Percentiles rank a stretch among this genome's conserved stretches.
Evolutionary conservation across 1,140 invertebrate species (phyloP).

Genomic region (Microplitis demolitor): DNA sequence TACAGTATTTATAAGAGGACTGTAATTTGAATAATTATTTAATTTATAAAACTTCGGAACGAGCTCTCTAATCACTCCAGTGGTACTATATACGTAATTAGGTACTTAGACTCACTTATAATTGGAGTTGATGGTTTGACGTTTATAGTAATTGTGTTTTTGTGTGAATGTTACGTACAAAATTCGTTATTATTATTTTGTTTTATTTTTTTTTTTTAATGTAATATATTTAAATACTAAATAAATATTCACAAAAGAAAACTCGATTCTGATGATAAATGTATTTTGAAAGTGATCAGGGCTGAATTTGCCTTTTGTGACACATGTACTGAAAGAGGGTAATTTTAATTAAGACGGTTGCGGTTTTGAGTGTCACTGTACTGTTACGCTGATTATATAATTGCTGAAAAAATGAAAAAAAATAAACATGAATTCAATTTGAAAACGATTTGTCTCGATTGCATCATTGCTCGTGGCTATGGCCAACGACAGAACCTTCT

Average conservation of each 20-base stretch:
- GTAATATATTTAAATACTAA: constrained; percentile 56
- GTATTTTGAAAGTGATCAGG: constrained; percentile 54
- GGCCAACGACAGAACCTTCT: constrained; percentile 22
- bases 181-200: constrained; percentile 36
- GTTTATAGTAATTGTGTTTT: constrained; percentile 49
- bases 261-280: constrained; percentile 46
- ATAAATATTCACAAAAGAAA: constrained; percentile 43
- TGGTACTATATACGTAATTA: constrained; percentile 37
- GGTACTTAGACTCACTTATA: constrained; percentile 5
- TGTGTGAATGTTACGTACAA: constrained; percentile 48
- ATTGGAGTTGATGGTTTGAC: neutral
- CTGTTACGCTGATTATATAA: constrained; percentile 62
- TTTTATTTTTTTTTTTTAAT: constrained; percentile 46
- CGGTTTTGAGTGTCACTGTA: constrained; percentile 57
- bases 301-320: constrained; percentile 49
- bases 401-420: constrained; percentile 53
- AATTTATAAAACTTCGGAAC: constrained; percentile 58
- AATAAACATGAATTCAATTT: constrained; percentile 56
- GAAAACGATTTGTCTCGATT: constrained; percentile 31
- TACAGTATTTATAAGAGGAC: constrained; percentile 61
- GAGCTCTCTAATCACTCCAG: constrained; percentile 31
- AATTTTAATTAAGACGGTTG: constrained; percentile 45
- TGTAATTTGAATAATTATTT: constrained; percentile 62
- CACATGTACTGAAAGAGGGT: constrained; percentile 15
- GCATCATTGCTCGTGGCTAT: constrained; percentile 30